Evolutionary conservation across 2,113 vertebrate genomes (phyloP).

Genomic region (Spizaetus ornatus): DNA sequence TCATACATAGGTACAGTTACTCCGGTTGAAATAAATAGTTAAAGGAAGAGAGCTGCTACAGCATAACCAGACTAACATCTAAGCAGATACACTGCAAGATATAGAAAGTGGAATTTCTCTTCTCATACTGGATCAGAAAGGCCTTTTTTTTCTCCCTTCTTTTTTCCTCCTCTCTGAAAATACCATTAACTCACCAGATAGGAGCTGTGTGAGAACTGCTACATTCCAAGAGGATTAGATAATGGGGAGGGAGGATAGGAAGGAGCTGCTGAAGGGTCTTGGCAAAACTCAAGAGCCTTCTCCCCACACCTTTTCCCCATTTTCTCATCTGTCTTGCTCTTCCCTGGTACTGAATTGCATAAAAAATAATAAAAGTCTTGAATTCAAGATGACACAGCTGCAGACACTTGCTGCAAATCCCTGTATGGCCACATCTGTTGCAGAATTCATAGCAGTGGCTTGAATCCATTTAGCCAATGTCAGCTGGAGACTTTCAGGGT

Average conservation of each 20-base stretch:
- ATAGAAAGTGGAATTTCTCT: not conserved
- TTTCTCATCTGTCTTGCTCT: not conserved
- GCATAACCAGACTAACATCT: not conserved
- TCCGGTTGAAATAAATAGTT: not conserved
- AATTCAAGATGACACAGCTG: not conserved
- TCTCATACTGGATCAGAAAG: not conserved
- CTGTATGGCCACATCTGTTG: not conserved
- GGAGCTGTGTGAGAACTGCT: not conserved
- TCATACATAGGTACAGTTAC: not conserved
- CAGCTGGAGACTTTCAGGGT: not conserved
- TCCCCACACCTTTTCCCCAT: not conserved
- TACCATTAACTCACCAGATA: not conserved
- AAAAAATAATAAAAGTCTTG: not conserved
- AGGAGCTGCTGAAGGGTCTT: not conserved
- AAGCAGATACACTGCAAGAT: not conserved
- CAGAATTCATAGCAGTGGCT: not conserved
- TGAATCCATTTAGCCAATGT: not conserved
- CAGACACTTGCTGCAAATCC: not conserved
- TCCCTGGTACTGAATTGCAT: not conserved
- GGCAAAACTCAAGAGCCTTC: not conserved
- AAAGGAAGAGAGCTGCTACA: not conserved
- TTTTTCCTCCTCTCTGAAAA: not conserved
- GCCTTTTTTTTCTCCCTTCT: fast-evolving
- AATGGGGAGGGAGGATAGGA: not conserved
- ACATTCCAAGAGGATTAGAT: not conserved